Percentiles rank a stretch among this genome's conserved stretches.
Conservation (phyloP, 1,140 invertebrate genomes). For the Cyphomyrmex costatus region DNA sequence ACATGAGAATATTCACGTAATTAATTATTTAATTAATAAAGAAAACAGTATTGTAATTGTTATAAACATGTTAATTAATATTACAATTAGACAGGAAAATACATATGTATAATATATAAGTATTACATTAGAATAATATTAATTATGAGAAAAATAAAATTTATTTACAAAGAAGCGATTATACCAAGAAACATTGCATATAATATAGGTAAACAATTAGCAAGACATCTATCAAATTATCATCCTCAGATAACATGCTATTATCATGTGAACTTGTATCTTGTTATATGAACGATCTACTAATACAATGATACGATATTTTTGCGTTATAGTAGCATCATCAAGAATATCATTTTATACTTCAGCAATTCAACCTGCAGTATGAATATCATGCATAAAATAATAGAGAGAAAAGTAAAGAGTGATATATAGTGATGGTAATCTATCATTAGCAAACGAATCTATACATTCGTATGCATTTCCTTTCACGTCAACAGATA, state of each 20-base stretch:
- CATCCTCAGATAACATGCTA: not conserved
- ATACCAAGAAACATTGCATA: not conserved
- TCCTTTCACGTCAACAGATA: not conserved
- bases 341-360: not conserved
- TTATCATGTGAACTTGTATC: not conserved
- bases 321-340: not conserved
- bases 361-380: not conserved
- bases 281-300: not conserved
- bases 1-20: not conserved
- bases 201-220: not conserved
- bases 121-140: not conserved
- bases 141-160: not conserved
- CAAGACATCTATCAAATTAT: conserved; percentile 7
- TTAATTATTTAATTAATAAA: conserved; percentile 19
- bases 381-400: not conserved
- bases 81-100: not conserved
- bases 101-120: not conserved
- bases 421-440: not conserved
- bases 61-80: not conserved
- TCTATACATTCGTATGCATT: not conserved
- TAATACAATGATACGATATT: not conserved
- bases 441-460: conserved; percentile 1
- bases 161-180: not conserved
- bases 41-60: not conserved
- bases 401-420: not conserved